Percentiles rank a stretch among this genome's conserved stretches.
phyloP scores from a whole-genome alignment of 2,797 vertebrate species.

The Sphenodon punctatus region DNA sequence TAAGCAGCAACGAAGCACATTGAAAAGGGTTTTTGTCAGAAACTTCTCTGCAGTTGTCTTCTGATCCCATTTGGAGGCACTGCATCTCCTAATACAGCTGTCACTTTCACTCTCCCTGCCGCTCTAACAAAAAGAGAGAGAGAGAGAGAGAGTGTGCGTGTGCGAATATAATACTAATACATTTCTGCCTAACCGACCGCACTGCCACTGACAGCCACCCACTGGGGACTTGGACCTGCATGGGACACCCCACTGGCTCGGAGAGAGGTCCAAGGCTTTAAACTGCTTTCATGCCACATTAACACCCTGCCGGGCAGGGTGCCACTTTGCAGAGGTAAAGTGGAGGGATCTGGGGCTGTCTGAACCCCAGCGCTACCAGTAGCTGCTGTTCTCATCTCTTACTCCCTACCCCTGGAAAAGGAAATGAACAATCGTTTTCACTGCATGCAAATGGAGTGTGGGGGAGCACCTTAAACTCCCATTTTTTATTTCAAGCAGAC shows the following conservation, averaged over 20 bases:
- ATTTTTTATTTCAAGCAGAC: constrained; percentile 25
- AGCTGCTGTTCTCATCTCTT: background rate
- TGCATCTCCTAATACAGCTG: constrained; percentile 80
- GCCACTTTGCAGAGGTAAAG: background rate
- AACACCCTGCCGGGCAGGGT: constrained; percentile 47
- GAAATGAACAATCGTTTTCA: background rate
- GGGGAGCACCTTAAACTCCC: background rate
- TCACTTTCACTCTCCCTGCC: constrained; percentile 73
- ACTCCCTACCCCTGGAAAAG: background rate
- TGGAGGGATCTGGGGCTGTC: background rate
- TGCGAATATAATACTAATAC: constrained; percentile 60
- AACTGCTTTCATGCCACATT: constrained; percentile 60
- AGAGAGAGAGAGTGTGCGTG: background rate
- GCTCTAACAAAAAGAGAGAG: constrained; percentile 38
- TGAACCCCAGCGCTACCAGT: background rate
- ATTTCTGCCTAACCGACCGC: constrained; percentile 40
- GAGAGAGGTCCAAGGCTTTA: constrained; percentile 30
- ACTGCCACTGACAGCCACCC: constrained; percentile 52
- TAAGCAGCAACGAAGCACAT: constrained; percentile 21
- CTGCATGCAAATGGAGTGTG: background rate
- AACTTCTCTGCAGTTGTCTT: constrained; percentile 48
- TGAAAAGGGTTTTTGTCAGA: constrained; percentile 59
- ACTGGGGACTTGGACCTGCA: constrained; percentile 37
- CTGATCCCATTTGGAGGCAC: constrained; percentile 79
- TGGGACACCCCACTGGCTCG: constrained; percentile 34